Evolutionary conservation across 2,113 vertebrate species (phyloP).

Genomic region (Siniperca chuatsi): DNA sequence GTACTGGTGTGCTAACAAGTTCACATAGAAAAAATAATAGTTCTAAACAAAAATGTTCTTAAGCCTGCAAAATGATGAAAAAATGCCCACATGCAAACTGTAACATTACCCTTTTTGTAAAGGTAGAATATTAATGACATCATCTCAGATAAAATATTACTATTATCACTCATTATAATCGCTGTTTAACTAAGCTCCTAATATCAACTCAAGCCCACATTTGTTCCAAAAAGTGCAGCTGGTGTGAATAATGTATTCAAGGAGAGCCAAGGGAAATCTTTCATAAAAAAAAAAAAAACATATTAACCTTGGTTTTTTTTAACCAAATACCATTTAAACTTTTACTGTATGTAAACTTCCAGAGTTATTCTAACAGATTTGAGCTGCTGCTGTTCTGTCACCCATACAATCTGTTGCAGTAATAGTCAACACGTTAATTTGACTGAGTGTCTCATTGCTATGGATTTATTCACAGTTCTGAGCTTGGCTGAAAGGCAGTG

Average conservation of each 20-base stretch:
- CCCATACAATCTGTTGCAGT: slow-evolving; percentile 25
- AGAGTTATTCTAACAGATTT: slow-evolving; percentile 24
- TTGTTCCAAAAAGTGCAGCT: slow-evolving; percentile 46
- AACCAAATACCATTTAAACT: slow-evolving; percentile 26
- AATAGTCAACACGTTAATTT: slow-evolving; percentile 57
- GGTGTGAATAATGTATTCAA: slow-evolving; percentile 63
- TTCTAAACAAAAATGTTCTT: neutral
- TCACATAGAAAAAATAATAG: neutral
- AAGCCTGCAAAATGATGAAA: neutral
- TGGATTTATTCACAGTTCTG: slow-evolving; percentile 67
- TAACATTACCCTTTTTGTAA: slow-evolving; percentile 4
- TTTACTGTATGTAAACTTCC: slow-evolving; percentile 38
- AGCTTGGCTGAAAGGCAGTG: slow-evolving; percentile 29
- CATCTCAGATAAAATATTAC: slow-evolving; percentile 51
- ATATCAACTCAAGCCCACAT: slow-evolving; percentile 42
- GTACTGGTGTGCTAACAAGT: neutral
- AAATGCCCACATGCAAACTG: neutral
- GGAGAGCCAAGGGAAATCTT: slow-evolving; percentile 58
- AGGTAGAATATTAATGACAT: slow-evolving; percentile 42
- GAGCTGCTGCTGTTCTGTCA: slow-evolving; percentile 29
- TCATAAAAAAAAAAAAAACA: slow-evolving; percentile 5
- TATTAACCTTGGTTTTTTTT: slow-evolving; percentile 29
- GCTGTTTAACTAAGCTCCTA: slow-evolving; percentile 47
- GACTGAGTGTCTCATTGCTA: slow-evolving; percentile 56
- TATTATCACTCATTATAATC: slow-evolving; percentile 48